Conservation (phyloP, 2,113 vertebrate genomes). For the Ptilorrhoa leucosticta region DNA sequence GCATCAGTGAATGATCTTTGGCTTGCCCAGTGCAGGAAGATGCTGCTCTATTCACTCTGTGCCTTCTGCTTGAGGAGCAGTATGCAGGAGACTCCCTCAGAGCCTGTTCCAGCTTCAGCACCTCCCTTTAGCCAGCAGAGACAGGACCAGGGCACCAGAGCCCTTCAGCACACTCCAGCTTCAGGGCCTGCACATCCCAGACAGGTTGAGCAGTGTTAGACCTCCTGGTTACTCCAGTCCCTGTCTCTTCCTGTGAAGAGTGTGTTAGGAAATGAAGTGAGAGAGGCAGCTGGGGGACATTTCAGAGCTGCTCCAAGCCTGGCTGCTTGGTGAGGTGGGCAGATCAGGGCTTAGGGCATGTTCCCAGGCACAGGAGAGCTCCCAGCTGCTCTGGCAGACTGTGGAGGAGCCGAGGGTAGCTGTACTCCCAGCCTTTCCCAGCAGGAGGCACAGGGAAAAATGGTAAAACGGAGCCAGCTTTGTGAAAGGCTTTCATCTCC, state of each 20-base stretch:
- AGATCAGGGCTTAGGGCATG: neutral
- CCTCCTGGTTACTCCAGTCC: neutral
- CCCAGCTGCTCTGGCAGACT: neutral
- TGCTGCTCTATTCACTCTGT: neutral
- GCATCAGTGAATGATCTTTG: constrained; percentile 49
- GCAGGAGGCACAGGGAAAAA: constrained; percentile 50
- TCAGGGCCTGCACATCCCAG: neutral
- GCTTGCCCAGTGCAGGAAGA: neutral
- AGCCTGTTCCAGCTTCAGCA: neutral
- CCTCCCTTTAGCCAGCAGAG: neutral
- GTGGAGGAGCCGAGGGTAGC: neutral
- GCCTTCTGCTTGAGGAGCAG: neutral
- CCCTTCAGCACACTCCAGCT: neutral
- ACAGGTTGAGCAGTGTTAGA: neutral
- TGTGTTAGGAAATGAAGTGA: neutral
- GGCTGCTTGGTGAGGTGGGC: neutral
- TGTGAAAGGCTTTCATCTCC: constrained; percentile 60
- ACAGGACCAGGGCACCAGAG: fast-evolving
- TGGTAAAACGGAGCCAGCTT: neutral
- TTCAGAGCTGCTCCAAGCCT: neutral
- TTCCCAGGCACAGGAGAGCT: neutral
- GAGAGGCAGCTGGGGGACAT: neutral
- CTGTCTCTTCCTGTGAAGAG: neutral
- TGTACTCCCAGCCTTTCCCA: constrained; percentile 44
- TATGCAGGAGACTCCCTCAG: neutral